These are phyloP conservation scores for Diabrotica undecimpunctata DNA, from an alignment of 1,140 invertebrate species.

Conservation along the genomic window DNA sequence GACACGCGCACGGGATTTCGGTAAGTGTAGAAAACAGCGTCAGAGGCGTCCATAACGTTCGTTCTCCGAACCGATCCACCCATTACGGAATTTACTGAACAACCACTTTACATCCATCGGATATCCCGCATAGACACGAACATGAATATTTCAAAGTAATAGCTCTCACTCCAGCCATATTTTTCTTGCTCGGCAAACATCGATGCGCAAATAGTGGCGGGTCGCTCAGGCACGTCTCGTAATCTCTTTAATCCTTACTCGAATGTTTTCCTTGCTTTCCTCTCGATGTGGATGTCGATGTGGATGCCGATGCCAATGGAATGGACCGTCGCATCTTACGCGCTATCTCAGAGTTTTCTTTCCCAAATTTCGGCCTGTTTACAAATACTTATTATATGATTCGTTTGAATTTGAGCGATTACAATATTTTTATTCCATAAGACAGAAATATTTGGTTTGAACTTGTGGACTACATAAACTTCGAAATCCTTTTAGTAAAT, in stretches of 20 bases:
- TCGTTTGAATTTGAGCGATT: no score
- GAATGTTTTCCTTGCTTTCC: constrained; percentile 15
- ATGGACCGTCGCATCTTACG: neutral
- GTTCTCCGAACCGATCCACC: neutral
- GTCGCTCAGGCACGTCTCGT: constrained; percentile 18
- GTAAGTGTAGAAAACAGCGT: constrained; percentile 7
- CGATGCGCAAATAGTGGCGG: constrained; percentile 17
- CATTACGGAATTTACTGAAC: constrained; percentile 17
- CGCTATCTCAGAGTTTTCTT: no score
- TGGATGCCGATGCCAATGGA: neutral
- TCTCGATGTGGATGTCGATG: neutral
- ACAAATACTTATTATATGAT: neutral
- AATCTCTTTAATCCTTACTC: constrained; percentile 20
- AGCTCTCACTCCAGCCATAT: constrained; percentile 13
- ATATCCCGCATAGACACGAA: constrained; percentile 26
- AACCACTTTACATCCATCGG: constrained; percentile 26
- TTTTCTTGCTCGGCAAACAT: constrained; percentile 17
- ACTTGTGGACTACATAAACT: no score
- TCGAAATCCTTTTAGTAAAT: no score
- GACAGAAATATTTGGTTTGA: no score
- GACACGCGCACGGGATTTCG: constrained; percentile 13
- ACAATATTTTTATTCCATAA: no score
- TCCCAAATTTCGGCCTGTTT: neutral
- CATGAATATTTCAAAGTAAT: constrained; percentile 30
- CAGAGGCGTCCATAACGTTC: constrained; percentile 9